A percentile compares a stretch with the other conserved stretches of the same genome.
These are phyloP conservation scores for Lydus trimaculatus DNA, from an alignment of 2,888 invertebrate genomes.

Conservation along the genomic window DNA sequence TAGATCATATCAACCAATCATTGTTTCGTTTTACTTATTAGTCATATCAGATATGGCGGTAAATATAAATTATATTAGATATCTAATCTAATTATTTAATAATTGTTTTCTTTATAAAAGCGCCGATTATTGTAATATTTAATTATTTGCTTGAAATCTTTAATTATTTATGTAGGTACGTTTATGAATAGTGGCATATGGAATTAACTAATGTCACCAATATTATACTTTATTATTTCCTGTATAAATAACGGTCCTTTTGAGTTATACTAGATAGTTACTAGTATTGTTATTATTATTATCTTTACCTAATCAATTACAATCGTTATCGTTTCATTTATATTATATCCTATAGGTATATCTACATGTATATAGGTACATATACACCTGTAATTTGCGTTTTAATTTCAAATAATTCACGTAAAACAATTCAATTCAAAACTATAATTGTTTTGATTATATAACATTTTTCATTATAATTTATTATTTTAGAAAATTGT, in stretches of 20 bases:
- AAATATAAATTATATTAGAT: no score
- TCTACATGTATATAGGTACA: background rate
- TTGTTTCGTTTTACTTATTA: no score
- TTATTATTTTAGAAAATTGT: background rate
- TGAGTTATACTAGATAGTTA: no score
- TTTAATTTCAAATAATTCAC: slow-evolving; percentile 2
- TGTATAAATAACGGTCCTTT: slow-evolving; percentile 1
- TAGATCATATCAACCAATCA: no score
- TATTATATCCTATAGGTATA: background rate
- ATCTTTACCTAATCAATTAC: background rate
- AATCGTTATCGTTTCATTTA: background rate
- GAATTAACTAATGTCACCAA: background rate
- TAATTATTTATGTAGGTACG: no score
- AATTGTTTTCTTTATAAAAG: no score
- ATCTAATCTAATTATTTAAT: no score
- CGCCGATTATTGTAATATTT: no score
- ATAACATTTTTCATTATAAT: background rate
- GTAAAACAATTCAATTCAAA: slow-evolving; percentile 1
- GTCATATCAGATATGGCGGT: no score
- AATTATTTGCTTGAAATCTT: no score
- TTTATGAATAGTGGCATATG: background rate
- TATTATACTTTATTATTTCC: background rate
- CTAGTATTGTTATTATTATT: background rate
- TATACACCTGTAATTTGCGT: background rate
- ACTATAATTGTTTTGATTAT: background rate